phyloP scores from a whole-genome alignment of 2,888 invertebrate genomes.

The Aspidiotus rigidus region DNA sequence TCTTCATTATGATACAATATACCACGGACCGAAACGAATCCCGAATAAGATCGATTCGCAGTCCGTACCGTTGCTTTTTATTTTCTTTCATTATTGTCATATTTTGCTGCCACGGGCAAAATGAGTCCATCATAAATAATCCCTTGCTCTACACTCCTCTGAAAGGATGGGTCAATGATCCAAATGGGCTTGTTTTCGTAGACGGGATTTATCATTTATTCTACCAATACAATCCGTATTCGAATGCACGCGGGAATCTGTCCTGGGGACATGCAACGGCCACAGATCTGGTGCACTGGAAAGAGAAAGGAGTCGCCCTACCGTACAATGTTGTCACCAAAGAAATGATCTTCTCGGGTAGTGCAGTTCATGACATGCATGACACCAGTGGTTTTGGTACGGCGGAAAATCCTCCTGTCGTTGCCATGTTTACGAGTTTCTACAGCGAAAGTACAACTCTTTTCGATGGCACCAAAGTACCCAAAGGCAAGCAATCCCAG shows the following conservation, averaged over 20 bases:
- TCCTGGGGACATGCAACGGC: conserved; percentile 50
- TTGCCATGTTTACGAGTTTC: conserved; percentile 20
- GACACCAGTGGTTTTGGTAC: conserved; percentile 41
- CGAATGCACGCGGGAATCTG: conserved; percentile 42
- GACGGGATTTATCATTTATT: conserved; percentile 47
- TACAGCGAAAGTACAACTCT: background rate
- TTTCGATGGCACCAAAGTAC: background rate
- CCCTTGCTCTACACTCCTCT: conserved; percentile 30
- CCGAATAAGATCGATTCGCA: too few species aligned
- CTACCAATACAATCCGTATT: conserved; percentile 47
- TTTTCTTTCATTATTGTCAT: too few species aligned
- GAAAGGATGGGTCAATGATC: conserved; percentile 52
- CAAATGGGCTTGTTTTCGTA: conserved; percentile 48
- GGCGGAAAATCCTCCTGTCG: conserved; percentile 2
- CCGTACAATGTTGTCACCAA: conserved; percentile 46
- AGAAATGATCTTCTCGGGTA: conserved; percentile 46
- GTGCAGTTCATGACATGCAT: conserved; percentile 44
- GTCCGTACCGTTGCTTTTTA: too few species aligned
- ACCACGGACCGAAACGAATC: too few species aligned
- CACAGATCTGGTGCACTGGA: conserved; percentile 47
- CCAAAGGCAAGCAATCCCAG: conserved; percentile 37
- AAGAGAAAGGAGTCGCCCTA: conserved; percentile 46
- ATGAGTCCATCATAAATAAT: background rate
- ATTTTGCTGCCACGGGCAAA: too few species aligned
- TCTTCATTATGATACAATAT: too few species aligned